Evolutionary conservation across 2,888 invertebrate genomes (phyloP).

Genomic region (Sepiola atlantica): DNA sequence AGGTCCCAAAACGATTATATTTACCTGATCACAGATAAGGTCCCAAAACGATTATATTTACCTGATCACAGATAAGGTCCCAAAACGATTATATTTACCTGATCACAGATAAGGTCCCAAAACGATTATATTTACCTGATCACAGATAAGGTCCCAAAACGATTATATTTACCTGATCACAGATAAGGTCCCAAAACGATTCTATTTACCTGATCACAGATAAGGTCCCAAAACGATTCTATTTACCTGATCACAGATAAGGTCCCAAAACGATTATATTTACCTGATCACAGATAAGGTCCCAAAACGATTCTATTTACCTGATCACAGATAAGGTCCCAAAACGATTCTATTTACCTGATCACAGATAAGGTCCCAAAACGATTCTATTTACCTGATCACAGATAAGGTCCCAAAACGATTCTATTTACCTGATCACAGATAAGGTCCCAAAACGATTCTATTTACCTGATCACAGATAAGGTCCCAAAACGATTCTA

Average conservation of each 20-base stretch:
- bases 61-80: conserved; percentile 99
- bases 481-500: conserved; percentile 95
- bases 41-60: conserved; percentile 90
- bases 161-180: conserved; percentile 89
- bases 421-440: conserved; percentile 91
- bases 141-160: conserved; percentile 99
- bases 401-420: conserved; percentile 99
- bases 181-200: conserved; percentile 99
- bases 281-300: conserved; percentile 98
- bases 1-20: conserved; percentile 94
- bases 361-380: conserved; percentile 99
- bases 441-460: conserved; percentile 99
- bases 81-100: conserved; percentile 87
- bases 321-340: conserved; percentile 99
- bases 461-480: conserved; percentile 93
- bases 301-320: conserved; percentile 89
- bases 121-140: conserved; percentile 86
- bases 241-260: conserved; percentile 96
- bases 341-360: conserved; percentile 86
- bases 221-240: conserved; percentile 97
- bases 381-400: conserved; percentile 88
- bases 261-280: conserved; percentile 91
- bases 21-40: conserved; percentile 97
- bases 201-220: conserved; percentile 91
- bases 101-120: conserved; percentile 99